phyloP scores from a whole-genome alignment of 2,797 vertebrate species.

The Takifugu ocellatus region DNA sequence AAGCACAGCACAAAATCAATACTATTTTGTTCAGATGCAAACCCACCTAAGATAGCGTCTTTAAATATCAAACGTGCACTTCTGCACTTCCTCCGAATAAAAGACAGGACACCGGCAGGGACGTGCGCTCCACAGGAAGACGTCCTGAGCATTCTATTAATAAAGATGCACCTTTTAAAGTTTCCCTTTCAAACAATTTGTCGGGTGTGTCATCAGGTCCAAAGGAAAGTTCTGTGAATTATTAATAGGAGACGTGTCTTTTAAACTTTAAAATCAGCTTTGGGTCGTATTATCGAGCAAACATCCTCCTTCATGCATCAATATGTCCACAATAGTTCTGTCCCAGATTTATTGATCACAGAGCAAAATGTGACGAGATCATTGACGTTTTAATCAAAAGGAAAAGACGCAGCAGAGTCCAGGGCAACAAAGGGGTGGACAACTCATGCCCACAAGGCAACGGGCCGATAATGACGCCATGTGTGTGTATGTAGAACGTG shows the following conservation, averaged over 20 bases:
- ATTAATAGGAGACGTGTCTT: slow-evolving; percentile 47
- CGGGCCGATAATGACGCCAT: no score
- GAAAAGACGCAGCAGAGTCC: not conserved
- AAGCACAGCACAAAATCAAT: slow-evolving; percentile 34
- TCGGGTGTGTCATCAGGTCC: slow-evolving; percentile 36
- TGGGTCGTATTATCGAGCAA: not conserved
- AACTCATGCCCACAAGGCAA: no score
- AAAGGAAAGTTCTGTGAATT: slow-evolving; percentile 28
- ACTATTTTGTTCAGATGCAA: slow-evolving; percentile 22
- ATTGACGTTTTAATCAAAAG: not conserved
- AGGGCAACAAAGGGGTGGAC: no score
- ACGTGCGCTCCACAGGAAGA: slow-evolving; percentile 12
- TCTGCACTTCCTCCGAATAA: slow-evolving; percentile 32
- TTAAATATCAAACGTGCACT: slow-evolving; percentile 8
- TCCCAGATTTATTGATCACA: no score
- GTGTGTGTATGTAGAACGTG: no score
- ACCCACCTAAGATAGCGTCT: slow-evolving; percentile 10
- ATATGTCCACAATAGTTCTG: not conserved
- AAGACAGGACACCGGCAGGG: slow-evolving; percentile 20
- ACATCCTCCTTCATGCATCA: not conserved
- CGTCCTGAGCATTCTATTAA: slow-evolving; percentile 67
- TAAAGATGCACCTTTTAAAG: slow-evolving; percentile 65
- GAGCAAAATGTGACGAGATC: no score
- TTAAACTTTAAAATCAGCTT: slow-evolving; percentile 28
- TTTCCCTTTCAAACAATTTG: slow-evolving; percentile 56